phyloP scores from a whole-genome alignment of 2,888 invertebrate genomes.

The Galeruca laticollis region DNA sequence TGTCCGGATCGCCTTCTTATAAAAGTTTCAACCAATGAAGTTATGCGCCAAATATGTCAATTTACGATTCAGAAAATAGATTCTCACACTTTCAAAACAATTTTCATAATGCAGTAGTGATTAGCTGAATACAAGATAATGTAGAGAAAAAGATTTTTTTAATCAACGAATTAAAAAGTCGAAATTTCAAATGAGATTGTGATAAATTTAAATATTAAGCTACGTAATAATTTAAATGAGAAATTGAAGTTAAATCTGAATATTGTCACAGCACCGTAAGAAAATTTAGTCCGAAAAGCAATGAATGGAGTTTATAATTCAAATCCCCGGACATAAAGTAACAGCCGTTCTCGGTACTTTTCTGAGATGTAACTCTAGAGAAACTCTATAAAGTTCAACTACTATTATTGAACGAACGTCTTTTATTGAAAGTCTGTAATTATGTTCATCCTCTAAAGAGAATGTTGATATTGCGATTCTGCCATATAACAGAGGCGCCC shows the following conservation, averaged over 20 bases:
- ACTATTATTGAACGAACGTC: conserved; percentile 41
- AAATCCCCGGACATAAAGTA: conserved; percentile 35
- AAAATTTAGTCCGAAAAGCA: conserved; percentile 18
- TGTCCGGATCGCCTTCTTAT: too few species aligned
- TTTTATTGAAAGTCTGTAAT: conserved; percentile 42
- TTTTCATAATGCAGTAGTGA: too few species aligned
- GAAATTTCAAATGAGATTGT: too few species aligned
- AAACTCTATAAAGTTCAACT: conserved; percentile 42
- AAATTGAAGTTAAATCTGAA: conserved; percentile 6
- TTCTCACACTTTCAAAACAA: too few species aligned
- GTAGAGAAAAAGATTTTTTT: too few species aligned
- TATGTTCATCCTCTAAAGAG: conserved; percentile 40
- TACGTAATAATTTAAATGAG: neutral
- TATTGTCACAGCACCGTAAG: conserved; percentile 1
- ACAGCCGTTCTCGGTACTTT: conserved; percentile 37
- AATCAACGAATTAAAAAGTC: too few species aligned
- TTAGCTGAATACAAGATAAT: too few species aligned
- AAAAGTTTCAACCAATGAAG: too few species aligned
- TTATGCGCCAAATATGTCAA: too few species aligned
- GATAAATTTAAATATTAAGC: neutral
- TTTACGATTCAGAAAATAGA: too few species aligned
- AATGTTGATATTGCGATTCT: conserved; percentile 41
- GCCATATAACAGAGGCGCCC: conserved; percentile 16
- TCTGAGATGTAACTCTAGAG: conserved; percentile 36
- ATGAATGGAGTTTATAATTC: conserved; percentile 37